Evolutionary conservation across 2,888 invertebrate species (phyloP).

Genomic region (Phaonia tiefii): DNA sequence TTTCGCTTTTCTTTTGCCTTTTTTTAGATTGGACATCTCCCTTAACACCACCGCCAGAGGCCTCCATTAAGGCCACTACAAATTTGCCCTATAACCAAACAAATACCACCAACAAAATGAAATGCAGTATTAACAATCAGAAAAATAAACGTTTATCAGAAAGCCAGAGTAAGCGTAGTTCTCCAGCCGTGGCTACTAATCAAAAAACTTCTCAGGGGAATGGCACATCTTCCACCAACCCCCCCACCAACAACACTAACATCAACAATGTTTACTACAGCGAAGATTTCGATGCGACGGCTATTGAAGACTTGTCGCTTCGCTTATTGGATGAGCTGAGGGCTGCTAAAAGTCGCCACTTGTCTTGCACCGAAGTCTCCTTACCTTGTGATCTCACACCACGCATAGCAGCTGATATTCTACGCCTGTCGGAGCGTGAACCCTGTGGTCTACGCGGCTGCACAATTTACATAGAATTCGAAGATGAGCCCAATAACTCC

Average conservation of each 20-base stretch:
- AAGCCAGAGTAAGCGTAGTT: conserved; percentile 45
- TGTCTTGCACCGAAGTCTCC: conserved; percentile 76
- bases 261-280: conserved; percentile 59
- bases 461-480: conserved; percentile 76
- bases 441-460: conserved; percentile 76
- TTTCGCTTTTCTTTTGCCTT: conserved; percentile 56
- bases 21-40: conserved; percentile 75
- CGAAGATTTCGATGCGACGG: conserved; percentile 64
- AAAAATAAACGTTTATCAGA: conserved; percentile 62
- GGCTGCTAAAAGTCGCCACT: conserved; percentile 74
- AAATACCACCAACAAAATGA: conserved; percentile 68
- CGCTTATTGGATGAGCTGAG: conserved; percentile 74
- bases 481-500: conserved; percentile 76
- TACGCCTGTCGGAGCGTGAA: conserved; percentile 75
- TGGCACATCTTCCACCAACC: conserved; percentile 34
- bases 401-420: conserved; percentile 75
- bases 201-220: conserved; percentile 59
- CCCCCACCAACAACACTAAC: conserved; percentile 24
- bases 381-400: conserved; percentile 77
- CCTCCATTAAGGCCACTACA: conserved; percentile 58
- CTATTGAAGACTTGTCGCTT: conserved; percentile 71
- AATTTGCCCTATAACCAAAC: conserved; percentile 62
- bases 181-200: conserved; percentile 53
- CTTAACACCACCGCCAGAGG: conserved; percentile 70
- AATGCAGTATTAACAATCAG: conserved; percentile 70